Evolutionary conservation across 2,888 invertebrate genomes (phyloP), one percentile per base, ranked within the genome.

Genomic region (Geophilus truncorum): DNA sequence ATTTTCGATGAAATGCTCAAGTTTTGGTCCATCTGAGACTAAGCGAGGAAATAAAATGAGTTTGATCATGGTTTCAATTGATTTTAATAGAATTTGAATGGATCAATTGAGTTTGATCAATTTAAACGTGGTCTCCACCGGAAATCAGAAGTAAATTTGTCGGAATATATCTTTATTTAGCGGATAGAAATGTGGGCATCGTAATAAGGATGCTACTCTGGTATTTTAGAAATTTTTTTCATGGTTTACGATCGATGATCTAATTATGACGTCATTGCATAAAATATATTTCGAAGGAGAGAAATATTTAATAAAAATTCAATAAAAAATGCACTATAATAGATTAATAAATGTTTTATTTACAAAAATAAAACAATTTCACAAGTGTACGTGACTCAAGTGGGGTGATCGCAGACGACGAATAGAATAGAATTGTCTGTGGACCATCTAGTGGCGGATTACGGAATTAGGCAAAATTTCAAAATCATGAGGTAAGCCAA

Each of bases 71-170:
- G 3, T 62, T 12, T 3, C 45, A 23, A 62, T 62, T 62, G 62
- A 10, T 1, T 62, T 25, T 62, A 62, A 62, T 62, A 25, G 62
- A 62, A 62, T 62, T 62, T 62, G 62, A 62, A 62, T 62, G 62
- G 62, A 62, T 62, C 62, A 62, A 62, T 62, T 62, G 62, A 62
- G 62, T 62, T 62, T 62, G 9, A 62, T 62, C 62, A 62, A 62
- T 62, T 62, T 62, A 23, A 62, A 62, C 23, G 62, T 62, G 25
- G 23, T 62, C 0, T 23, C 57, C 62, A 62, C 23, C 62, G 62
- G 62, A 62, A 62, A 62, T 62, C 23, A 10, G 12, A 62, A 4
- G 25, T 62, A 25, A 62, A 62, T 23, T 62, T 62, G 25, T 23
- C 25, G 7, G 62, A 62, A 62, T 62, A n/a, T 62, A 15, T 1